Percentiles rank a stretch among this genome's conserved stretches.
Conservation (phyloP, 1,140 invertebrate species). For the Listronotus oregonensis region DNA sequence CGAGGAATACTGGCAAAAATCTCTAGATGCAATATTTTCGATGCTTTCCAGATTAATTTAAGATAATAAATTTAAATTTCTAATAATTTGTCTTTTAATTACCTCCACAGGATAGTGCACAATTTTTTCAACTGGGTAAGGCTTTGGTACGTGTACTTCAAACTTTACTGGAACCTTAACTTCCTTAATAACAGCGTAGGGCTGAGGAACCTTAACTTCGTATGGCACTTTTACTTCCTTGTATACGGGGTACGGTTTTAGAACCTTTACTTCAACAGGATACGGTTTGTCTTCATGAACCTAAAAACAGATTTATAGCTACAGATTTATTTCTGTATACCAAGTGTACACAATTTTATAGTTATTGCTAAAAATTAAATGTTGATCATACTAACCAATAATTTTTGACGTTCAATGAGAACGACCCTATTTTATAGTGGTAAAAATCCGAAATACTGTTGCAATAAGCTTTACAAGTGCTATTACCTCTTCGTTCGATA, state of each 20-base stretch:
- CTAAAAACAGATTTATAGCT: slow-evolving; percentile 3
- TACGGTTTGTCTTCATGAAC: slow-evolving; percentile 64
- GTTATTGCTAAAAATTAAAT: no score
- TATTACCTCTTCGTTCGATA: no score
- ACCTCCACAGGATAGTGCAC: slow-evolving; percentile 67
- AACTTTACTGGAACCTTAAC: slow-evolving; percentile 67
- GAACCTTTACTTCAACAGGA: slow-evolving; percentile 67
- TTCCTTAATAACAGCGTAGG: slow-evolving; percentile 73
- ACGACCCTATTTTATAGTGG: no score
- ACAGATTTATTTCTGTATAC: not conserved
- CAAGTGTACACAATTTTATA: no score
- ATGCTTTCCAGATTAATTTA: no score
- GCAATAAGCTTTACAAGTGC: no score
- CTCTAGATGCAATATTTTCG: no score
- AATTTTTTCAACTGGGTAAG: slow-evolving; percentile 69
- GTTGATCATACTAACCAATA: no score
- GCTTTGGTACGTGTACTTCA: slow-evolving; percentile 65
- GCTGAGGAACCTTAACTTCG: slow-evolving; percentile 73
- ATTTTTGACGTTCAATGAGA: no score
- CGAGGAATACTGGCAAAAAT: no score
- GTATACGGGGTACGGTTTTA: slow-evolving; percentile 69
- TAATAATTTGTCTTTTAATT: not conserved
- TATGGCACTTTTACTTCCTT: slow-evolving; percentile 69
- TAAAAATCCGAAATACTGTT: no score
- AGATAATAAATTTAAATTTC: no score